Percentiles rank a stretch among this genome's conserved stretches.
Conservation (phyloP, 37 sponge, comb jelly and placozoan species). For the Ephydatia muelleri region DNA sequence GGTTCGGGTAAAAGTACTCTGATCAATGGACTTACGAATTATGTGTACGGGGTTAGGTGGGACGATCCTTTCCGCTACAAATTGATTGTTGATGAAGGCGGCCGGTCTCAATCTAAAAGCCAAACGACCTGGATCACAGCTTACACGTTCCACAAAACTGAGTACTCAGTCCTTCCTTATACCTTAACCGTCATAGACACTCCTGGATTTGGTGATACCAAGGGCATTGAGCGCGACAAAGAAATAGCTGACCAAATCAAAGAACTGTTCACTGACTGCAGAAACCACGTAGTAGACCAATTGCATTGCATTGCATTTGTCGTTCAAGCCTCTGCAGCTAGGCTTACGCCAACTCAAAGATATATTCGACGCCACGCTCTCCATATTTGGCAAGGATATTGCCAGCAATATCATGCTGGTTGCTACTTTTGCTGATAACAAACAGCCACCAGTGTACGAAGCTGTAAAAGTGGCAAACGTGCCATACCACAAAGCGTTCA, state of each 20-base stretch:
- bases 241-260: constrained; percentile 22
- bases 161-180: constrained; percentile 5
- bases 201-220: constrained; percentile 48
- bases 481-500: not conserved
- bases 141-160: constrained; percentile 23
- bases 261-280: constrained; percentile 7
- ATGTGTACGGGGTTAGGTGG: constrained; percentile 34
- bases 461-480: constrained; percentile 28
- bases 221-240: constrained; percentile 27
- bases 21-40: constrained; percentile 41
- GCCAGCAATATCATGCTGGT: constrained; percentile 28
- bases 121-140: constrained; percentile 47
- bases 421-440: constrained; percentile 47
- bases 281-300: constrained; percentile 16
- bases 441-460: constrained; percentile 27
- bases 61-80: constrained; percentile 46
- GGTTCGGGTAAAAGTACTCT: constrained; percentile 52
- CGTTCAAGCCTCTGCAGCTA: constrained; percentile 13
- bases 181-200: constrained; percentile 50
- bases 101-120: constrained; percentile 13
- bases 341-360: constrained; percentile 37
- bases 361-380: constrained; percentile 45
- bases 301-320: constrained; percentile 49
- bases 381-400: constrained; percentile 55
- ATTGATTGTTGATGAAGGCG: constrained; percentile 28